Percentiles rank a stretch among this genome's conserved stretches.
phyloP scores from a whole-genome alignment of 2,113 vertebrate species.

The Pygoscelis adeliae region DNA sequence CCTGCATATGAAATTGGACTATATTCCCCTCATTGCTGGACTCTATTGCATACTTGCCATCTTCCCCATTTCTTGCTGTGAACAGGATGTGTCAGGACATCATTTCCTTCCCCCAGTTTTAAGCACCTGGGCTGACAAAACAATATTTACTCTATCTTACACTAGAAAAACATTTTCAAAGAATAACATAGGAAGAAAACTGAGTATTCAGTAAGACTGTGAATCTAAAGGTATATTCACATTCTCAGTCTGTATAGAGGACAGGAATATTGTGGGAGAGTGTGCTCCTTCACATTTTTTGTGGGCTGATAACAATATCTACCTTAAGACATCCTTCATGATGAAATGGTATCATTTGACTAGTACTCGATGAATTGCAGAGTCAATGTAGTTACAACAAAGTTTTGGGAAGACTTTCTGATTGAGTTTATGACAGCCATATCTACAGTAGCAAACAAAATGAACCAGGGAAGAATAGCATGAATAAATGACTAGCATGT shows the following conservation, averaged over 20 bases:
- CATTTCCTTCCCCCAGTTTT: neutral
- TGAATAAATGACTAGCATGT: neutral
- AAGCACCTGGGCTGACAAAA: neutral
- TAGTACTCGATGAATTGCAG: neutral
- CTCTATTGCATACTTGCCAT: neutral
- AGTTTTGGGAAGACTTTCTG: neutral
- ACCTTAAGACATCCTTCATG: neutral
- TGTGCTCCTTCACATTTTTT: neutral
- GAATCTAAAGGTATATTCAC: neutral
- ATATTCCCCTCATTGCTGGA: neutral
- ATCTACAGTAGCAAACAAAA: neutral
- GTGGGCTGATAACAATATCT: neutral
- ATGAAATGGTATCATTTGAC: neutral
- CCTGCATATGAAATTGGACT: neutral
- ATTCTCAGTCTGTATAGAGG: neutral
- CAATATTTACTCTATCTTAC: neutral
- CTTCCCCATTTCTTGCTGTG: neutral
- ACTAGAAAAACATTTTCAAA: neutral
- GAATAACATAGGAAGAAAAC: neutral
- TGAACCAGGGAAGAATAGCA: rapidly evolving
- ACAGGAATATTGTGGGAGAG: neutral
- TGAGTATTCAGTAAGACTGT: neutral
- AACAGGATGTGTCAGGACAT: neutral
- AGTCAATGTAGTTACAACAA: neutral
- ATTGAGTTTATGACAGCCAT: neutral